Evolutionary conservation across 2,113 vertebrate genomes (phyloP).

Genomic region (Cyanoramphus novaezelandiae): DNA sequence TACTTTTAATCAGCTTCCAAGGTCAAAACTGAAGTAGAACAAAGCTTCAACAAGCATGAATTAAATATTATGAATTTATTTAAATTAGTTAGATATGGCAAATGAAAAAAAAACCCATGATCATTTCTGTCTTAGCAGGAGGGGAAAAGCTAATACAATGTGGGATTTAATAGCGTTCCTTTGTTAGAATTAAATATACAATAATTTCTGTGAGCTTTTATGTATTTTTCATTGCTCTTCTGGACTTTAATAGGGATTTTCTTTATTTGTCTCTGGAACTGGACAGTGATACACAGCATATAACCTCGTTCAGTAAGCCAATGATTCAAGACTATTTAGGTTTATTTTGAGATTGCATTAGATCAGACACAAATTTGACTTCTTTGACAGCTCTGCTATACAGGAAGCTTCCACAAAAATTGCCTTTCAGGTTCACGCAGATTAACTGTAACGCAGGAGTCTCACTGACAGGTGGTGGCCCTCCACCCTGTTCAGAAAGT

Average conservation of each 20-base stretch:
- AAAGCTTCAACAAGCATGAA: background rate
- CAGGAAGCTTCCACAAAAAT: background rate
- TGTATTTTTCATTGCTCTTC: background rate
- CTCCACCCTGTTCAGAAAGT: background rate
- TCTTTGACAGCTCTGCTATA: background rate
- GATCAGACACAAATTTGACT: background rate
- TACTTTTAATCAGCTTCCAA: background rate
- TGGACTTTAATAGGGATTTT: background rate
- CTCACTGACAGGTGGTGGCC: background rate
- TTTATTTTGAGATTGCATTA: background rate
- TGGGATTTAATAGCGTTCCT: background rate
- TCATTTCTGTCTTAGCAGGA: background rate
- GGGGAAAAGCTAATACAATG: background rate
- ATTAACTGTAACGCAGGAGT: background rate
- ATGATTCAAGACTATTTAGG: background rate
- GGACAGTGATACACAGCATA: background rate
- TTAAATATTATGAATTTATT: background rate
- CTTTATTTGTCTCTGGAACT: background rate
- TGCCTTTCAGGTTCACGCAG: background rate
- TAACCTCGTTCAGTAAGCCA: background rate
- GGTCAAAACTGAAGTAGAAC: slow-evolving; percentile 7
- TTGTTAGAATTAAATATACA: background rate
- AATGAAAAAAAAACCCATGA: background rate
- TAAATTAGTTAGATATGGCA: background rate
- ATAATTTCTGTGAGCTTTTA: background rate